Evolutionary conservation across 2,888 invertebrate species (phyloP), one percentile per base, ranked within the genome.

Genomic region (Pyrgus malvae): DNA sequence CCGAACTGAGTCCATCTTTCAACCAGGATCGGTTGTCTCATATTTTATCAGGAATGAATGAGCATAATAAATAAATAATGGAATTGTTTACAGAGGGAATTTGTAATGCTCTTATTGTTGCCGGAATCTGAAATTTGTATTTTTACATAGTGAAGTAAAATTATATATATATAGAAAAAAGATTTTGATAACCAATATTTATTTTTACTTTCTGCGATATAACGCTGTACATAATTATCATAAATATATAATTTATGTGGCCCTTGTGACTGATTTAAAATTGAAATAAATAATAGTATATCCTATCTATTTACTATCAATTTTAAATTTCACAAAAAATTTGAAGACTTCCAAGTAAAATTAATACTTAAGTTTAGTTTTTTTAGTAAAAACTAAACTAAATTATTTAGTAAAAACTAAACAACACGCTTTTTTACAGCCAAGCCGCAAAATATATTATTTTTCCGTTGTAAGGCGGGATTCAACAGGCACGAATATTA

Each of bases 51-150:
- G 37, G 57, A 54, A 56, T 59, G 40, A 49, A 50, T 46, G 44
- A 45, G 44, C 29, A 48, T 49, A 56, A n/a, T 60, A 55, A 64
- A 62, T 64, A 60, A 62, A 54, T 58, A 56, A 61, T 46, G 31
- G 59, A 48, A 57, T 56, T 54, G 41, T 56, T 46, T 29, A 58
- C 56, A 56, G 45, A 63, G 53, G 40, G 60, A 61, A 59, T 62
- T 55, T 45, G 53, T 57, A 50, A 62, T 58, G 46, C 12, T 53
- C 40, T 17, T 4, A 33, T 19, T 45, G 45, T 45, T 45, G 16
- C 31, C 31, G 12, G 17, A 14, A 37, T 42, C 41, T 33, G 7
- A 41, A 16, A 33, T 23, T 16, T 7, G n/a, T n/a, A 19, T 48
- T 31, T 33, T 40, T n/a, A 17, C 1, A n/a, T 2, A 11, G 4